These are phyloP conservation scores for Periophthalmodon schlosseri DNA, from an alignment of 2,113 vertebrate species.

Conservation along the genomic window DNA sequence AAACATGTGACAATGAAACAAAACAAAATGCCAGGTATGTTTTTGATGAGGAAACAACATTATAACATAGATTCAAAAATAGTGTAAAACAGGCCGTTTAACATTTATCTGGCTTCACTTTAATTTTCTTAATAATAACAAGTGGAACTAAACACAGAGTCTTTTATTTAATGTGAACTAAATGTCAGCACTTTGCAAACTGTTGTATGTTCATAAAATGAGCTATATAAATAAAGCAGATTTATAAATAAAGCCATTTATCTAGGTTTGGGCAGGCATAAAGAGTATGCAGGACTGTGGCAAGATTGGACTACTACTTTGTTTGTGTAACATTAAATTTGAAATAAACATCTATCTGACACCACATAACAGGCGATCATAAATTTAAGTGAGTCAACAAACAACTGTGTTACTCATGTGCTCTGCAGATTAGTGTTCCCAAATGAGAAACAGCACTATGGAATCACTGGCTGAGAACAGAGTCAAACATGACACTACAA, in stretches of 20 bases:
- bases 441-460: constrained; percentile 47
- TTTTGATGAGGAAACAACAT: too few relatives aligned
- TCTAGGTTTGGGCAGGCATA: not conserved
- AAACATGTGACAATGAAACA: too few relatives aligned
- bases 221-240: too few relatives aligned
- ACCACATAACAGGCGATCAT: constrained; percentile 8
- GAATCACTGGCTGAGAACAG: constrained; percentile 41
- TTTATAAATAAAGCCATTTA: not conserved
- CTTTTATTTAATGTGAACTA: too few relatives aligned
- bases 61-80: too few relatives aligned
- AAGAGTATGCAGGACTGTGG: not conserved
- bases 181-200: too few relatives aligned
- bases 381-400: constrained; percentile 12
- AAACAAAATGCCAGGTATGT: too few relatives aligned
- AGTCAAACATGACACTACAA: constrained; percentile 39
- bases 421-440: constrained; percentile 38
- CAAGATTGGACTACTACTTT: not conserved
- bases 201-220: too few relatives aligned
- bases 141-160: too few relatives aligned
- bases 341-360: not conserved
- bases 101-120: too few relatives aligned
- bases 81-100: too few relatives aligned
- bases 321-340: not conserved
- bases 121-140: too few relatives aligned
- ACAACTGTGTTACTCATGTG: not conserved